phyloP scores from a whole-genome alignment of 2,113 vertebrate species.

The Plotosus lineatus region DNA sequence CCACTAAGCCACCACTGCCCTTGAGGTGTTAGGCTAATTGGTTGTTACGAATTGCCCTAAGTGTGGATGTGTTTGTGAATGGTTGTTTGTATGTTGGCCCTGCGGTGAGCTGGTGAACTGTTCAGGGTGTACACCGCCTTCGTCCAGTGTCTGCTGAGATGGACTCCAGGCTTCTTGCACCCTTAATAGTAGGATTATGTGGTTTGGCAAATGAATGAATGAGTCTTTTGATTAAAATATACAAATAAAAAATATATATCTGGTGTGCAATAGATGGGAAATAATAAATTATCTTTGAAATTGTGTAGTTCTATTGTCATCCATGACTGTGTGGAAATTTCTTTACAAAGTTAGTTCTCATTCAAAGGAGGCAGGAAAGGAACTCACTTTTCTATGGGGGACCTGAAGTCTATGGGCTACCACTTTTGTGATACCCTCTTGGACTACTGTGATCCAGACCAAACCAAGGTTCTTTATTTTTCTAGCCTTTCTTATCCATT shows the following conservation, averaged over 20 bases:
- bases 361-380: conserved; percentile 75
- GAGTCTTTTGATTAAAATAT: too few species aligned
- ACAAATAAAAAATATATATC: background rate
- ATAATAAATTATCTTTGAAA: background rate
- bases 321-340: background rate
- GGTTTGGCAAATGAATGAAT: too few species aligned
- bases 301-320: background rate
- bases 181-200: too few species aligned
- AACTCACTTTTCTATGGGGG: conserved; percentile 82
- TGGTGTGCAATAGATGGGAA: background rate
- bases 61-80: too few species aligned
- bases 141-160: too few species aligned
- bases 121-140: too few species aligned
- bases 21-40: too few species aligned
- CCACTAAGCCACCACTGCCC: too few species aligned
- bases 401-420: conserved; percentile 84
- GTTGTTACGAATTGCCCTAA: too few species aligned
- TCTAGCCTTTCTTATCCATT: background rate
- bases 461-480: conserved; percentile 76
- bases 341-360: background rate
- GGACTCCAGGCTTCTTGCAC: too few species aligned
- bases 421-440: conserved; percentile 89
- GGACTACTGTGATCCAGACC: conserved; percentile 87
- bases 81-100: too few species aligned
- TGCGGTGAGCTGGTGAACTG: too few species aligned